phyloP scores from a whole-genome alignment of 2,113 vertebrate genomes.

The Crotalus viridis region DNA sequence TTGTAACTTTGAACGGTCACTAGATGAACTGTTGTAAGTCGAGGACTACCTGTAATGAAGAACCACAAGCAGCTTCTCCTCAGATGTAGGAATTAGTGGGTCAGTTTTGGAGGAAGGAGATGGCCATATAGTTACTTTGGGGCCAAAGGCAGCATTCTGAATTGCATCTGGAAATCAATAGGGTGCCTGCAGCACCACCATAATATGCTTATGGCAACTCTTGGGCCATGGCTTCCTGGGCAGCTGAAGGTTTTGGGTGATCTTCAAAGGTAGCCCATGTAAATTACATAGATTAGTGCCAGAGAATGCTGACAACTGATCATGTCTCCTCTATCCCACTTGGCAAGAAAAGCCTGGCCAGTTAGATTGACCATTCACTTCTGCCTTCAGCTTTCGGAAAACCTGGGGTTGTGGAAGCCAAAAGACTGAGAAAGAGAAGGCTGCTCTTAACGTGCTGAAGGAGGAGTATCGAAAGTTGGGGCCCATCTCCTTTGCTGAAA shows the following conservation, averaged over 20 bases:
- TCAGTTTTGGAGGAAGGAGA: not conserved
- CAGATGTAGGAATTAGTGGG: not conserved
- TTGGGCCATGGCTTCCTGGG: not conserved
- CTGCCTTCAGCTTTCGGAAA: conserved; percentile 77
- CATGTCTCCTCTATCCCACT: too few relatives aligned
- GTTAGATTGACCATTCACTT: not conserved
- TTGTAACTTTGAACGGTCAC: not conserved
- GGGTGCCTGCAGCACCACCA: not conserved
- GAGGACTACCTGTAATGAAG: not conserved
- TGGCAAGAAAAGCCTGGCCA: too few relatives aligned
- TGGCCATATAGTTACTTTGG: not conserved
- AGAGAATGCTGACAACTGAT: not conserved
- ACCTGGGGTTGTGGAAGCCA: conserved; percentile 78
- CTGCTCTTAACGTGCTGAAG: conserved; percentile 76
- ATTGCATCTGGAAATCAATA: not conserved
- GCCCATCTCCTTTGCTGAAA: conserved; percentile 85
- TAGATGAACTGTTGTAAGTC: not conserved
- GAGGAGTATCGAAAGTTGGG: conserved; percentile 84
- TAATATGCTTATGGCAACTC: not conserved
- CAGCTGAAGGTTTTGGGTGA: not conserved
- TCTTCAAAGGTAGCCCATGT: not conserved
- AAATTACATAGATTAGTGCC: not conserved
- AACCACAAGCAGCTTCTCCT: not conserved
- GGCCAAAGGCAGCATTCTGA: not conserved
- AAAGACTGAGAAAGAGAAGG: conserved; percentile 76